A percentile compares a stretch with the other conserved stretches of the same genome.
Evolutionary conservation across 2,113 vertebrate species (phyloP).

Genomic region (Sinocyclocheilus grahami): DNA sequence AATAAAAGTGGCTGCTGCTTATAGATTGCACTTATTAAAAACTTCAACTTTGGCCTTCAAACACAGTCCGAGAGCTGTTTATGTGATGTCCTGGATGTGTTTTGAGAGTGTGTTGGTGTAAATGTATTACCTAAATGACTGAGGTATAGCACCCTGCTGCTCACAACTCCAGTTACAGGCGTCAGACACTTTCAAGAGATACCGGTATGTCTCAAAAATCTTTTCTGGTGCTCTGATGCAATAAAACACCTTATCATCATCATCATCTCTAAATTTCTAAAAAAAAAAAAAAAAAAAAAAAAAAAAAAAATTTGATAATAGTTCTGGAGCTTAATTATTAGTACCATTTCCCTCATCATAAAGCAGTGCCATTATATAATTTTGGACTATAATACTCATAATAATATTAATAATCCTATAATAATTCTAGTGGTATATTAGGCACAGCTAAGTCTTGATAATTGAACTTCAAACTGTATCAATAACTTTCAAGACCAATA

Average conservation of each 20-base stretch:
- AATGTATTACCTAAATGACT: constrained; percentile 78
- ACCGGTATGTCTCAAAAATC: constrained; percentile 78
- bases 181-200: constrained; percentile 76
- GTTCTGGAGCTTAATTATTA: no score
- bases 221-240: constrained; percentile 78
- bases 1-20: no score
- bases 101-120: constrained; percentile 1
- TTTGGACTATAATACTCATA: background rate
- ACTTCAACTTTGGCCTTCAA: background rate
- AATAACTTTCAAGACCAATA: background rate
- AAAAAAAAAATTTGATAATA: no score
- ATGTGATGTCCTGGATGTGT: background rate
- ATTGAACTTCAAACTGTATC: background rate
- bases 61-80: background rate
- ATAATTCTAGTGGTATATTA: background rate
- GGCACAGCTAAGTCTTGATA: background rate
- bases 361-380: no score
- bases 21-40: background rate
- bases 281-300: background rate
- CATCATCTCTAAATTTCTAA: constrained; percentile 75
- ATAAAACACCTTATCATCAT: constrained; percentile 75
- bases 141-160: constrained; percentile 29
- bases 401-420: background rate
- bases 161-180: constrained; percentile 72
- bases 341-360: no score